Percentiles rank a stretch among this genome's conserved stretches.
Conservation (phyloP, 2,797 vertebrate species). For the Mormyrops attenuatus region DNA sequence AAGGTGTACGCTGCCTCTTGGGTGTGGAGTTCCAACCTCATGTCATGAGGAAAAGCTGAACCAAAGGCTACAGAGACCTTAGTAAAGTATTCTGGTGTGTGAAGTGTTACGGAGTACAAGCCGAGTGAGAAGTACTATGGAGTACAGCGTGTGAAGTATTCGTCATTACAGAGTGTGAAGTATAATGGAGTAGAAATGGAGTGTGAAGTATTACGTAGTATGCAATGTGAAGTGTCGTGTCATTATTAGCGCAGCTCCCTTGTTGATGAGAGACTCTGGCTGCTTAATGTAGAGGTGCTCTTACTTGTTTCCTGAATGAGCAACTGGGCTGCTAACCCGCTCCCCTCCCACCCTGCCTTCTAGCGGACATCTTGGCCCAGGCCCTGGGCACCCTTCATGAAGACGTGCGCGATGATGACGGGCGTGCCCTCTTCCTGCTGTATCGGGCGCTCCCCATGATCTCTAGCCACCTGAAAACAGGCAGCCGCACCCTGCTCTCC, state of each 20-base stretch:
- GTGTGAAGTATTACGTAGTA: neutral
- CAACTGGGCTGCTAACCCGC: neutral
- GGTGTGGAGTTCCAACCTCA: neutral
- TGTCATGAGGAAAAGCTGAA: neutral
- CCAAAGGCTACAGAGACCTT: neutral
- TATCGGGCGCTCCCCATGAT: conserved; percentile 66
- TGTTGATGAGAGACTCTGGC: neutral
- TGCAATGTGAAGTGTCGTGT: neutral
- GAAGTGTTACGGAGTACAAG: neutral
- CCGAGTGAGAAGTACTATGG: neutral
- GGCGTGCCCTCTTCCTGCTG: conserved; percentile 72
- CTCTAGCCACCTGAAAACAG: conserved; percentile 61
- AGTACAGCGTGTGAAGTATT: neutral
- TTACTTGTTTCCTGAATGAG: neutral
- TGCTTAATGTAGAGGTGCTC: neutral
- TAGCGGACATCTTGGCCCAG: conserved; percentile 78
- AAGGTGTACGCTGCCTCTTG: neutral
- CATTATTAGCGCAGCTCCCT: neutral
- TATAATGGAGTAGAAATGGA: neutral
- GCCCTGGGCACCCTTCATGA: conserved; percentile 64
- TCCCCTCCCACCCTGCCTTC: neutral
- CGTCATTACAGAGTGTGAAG: neutral
- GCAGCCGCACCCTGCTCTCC: conserved; percentile 61
- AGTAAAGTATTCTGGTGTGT: neutral
- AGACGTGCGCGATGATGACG: conserved; percentile 74